Base-by-base conservation (phyloP, 2,113 vertebrate genomes). In the Limnothrissa miodon region DNA sequence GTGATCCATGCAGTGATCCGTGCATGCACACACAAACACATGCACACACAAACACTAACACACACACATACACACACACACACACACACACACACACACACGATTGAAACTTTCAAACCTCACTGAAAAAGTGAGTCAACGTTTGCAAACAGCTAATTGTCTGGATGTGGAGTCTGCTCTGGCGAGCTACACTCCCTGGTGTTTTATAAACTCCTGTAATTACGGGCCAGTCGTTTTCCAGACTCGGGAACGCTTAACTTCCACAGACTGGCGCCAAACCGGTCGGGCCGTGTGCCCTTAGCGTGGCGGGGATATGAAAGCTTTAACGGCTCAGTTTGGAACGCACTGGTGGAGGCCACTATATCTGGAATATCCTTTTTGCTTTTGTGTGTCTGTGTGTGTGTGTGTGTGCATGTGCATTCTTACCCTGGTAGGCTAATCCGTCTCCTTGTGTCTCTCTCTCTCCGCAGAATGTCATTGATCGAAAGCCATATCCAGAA, bases 401-500 rank as follows among this genome's bases (percentile, higher is more conserved):
- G n/a, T 33, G 59, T 25, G 59, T 1, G 25, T 4, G 23, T 33
- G 59, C 0, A 25, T 11, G 8, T 66, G 6, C 25, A 70, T 10
- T 29, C 25, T 33, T 36, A 15, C 4, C 29, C 62, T 70, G 25
- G 36, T 70, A 29, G 29, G 9, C 62, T 70, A 36, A 29, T 4
- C 46, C 33, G 45, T 21, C 13, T 0, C 23, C 1, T 45, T 11
- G 1, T 81, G 9, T 25, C n/a, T 66, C 39, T n/a, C n/a, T n/a
- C 59, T 33, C 45, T 56, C 17, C 83, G 5, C 92, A 98, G 98
- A 99, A 99, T 88, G 95, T 96, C 84, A 90, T 96, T 51, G 97
- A 99, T 79, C 94, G 96, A 89, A 97, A 96, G 93, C 97, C 97
- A 25, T 96, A 96, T 90, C 95, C 96, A 3, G 97, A 97, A 7